phyloP scores from a whole-genome alignment of 2,797 vertebrate species.

The Podargus strigoides region DNA sequence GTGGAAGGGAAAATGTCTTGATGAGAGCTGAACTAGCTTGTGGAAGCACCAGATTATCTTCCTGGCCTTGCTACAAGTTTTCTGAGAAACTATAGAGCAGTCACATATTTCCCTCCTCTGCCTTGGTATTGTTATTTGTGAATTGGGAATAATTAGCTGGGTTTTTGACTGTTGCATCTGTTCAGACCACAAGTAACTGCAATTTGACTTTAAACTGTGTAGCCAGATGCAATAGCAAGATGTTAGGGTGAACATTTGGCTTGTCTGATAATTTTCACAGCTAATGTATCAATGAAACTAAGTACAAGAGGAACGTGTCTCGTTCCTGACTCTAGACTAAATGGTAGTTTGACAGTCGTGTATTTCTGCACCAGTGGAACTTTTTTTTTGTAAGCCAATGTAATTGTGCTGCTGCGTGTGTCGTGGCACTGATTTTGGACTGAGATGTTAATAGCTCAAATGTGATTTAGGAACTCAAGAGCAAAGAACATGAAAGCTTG shows the following conservation, averaged over 20 bases:
- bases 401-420: not conserved
- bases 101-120: not conserved
- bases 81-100: not conserved
- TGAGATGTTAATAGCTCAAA: not conserved
- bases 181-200: slow-evolving; percentile 22
- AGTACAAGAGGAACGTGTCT: not conserved
- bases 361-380: not conserved
- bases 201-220: slow-evolving; percentile 1
- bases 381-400: not conserved
- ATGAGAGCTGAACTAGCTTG: not conserved
- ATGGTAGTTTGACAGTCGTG: not conserved
- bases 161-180: slow-evolving; percentile 7
- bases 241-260: not conserved
- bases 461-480: not conserved
- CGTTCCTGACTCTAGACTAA: not conserved
- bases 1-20: not conserved
- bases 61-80: not conserved
- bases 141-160: slow-evolving; percentile 34
- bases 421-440: not conserved
- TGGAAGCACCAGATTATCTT: not conserved
- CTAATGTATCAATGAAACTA: slow-evolving; percentile 38
- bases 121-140: not conserved
- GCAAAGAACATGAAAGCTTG: not conserved
- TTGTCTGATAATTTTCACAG: slow-evolving; percentile 28
- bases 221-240: not conserved